A percentile compares a stretch with the other conserved stretches of the same genome.
Conservation (phyloP, 2,113 vertebrate species). For the Oenanthe melanoleuca region DNA sequence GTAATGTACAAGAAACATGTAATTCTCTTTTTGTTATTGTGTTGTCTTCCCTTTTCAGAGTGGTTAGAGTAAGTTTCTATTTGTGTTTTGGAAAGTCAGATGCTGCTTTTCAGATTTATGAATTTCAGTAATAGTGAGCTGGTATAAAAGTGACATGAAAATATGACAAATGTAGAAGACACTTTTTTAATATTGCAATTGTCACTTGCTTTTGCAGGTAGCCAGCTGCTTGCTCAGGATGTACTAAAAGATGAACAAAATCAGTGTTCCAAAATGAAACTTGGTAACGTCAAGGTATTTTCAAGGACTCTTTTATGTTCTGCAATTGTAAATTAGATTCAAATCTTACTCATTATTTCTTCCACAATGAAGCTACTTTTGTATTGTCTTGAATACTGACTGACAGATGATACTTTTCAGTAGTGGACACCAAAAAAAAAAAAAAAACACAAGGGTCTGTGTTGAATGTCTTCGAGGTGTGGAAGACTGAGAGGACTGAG, state of each 20-base stretch:
- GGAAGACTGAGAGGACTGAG: not conserved
- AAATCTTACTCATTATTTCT: not conserved
- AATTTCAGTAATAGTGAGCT: not conserved
- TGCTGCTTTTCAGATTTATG: not conserved
- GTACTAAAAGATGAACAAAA: conserved; percentile 21
- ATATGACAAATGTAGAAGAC: not conserved
- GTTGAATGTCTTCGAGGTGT: not conserved
- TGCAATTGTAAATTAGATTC: not conserved
- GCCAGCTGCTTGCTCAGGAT: conserved; percentile 23
- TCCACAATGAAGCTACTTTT: not conserved
- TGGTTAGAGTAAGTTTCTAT: not conserved
- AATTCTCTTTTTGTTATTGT: not conserved
- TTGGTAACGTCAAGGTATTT: conserved; percentile 58
- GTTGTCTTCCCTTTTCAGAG: not conserved
- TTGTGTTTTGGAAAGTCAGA: not conserved
- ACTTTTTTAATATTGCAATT: not conserved
- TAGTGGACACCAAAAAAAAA: not conserved
- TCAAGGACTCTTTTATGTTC: not conserved
- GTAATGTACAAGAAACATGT: not conserved
- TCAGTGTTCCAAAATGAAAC: not conserved
- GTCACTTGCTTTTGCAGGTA: conserved; percentile 59
- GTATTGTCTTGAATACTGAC: not conserved
- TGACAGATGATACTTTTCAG: not conserved
- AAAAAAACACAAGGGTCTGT: not conserved
- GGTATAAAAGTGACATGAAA: not conserved